These are phyloP conservation scores for Hephaestus fuliginosus DNA, from an alignment of 2,797 vertebrate species.

Conservation along the genomic window DNA sequence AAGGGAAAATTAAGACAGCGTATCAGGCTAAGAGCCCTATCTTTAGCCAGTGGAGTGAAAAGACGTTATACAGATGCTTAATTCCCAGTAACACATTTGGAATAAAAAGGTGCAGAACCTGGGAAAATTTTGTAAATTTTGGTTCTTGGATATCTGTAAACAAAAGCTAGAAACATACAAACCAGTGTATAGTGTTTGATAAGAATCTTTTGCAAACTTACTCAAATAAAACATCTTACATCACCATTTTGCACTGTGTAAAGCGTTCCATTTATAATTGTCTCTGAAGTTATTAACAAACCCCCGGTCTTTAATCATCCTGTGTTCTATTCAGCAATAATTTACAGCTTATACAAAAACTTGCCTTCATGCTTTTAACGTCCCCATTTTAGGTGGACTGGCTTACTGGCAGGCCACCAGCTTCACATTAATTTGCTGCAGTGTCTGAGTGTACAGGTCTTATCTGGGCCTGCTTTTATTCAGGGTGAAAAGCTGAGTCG, in stretches of 20 bases:
- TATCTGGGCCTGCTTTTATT: slow-evolving; percentile 81
- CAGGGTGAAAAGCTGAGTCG: slow-evolving; percentile 81
- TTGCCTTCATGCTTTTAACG: slow-evolving; percentile 66
- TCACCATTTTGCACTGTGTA: slow-evolving; percentile 28
- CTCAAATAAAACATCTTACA: slow-evolving; percentile 33
- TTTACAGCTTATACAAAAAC: slow-evolving; percentile 61
- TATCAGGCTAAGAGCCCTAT: slow-evolving; percentile 85
- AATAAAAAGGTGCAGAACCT: slow-evolving; percentile 77
- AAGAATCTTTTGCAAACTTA: slow-evolving; percentile 23
- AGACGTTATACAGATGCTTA: slow-evolving; percentile 81
- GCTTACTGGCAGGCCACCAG: slow-evolving; percentile 79
- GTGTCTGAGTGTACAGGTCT: slow-evolving; percentile 71
- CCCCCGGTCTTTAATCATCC: slow-evolving; percentile 50
- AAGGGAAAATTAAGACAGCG: slow-evolving; percentile 92
- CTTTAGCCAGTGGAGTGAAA: slow-evolving; percentile 80
- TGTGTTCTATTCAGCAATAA: slow-evolving; percentile 37
- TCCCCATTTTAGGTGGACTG: slow-evolving; percentile 67
- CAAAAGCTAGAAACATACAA: slow-evolving; percentile 37
- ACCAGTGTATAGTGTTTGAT: not conserved
- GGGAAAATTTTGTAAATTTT: slow-evolving; percentile 71
- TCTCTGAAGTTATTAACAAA: slow-evolving; percentile 47
- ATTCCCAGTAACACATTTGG: slow-evolving; percentile 79
- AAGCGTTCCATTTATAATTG: slow-evolving; percentile 50
- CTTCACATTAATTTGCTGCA: slow-evolving; percentile 83
- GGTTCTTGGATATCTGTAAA: slow-evolving; percentile 37